These are phyloP conservation scores for Pteronotus mesoamericanus DNA, from an alignment of 2,797 vertebrate genomes.

Conservation along the genomic window DNA sequence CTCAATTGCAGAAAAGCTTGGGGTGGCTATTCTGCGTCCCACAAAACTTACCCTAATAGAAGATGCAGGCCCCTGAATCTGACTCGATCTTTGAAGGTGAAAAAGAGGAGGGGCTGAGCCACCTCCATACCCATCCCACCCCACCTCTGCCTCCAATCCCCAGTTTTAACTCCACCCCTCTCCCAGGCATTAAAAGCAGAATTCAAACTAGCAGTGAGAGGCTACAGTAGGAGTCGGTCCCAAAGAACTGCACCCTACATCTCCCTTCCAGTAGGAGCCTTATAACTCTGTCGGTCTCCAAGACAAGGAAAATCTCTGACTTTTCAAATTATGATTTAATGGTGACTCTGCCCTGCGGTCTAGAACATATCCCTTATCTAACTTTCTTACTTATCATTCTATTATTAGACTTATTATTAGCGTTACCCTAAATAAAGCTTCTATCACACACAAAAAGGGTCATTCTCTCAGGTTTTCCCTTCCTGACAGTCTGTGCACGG, in stretches of 20 bases:
- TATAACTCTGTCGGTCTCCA: background rate
- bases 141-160: background rate
- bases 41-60: background rate
- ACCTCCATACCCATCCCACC: background rate
- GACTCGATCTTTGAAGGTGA: conserved; percentile 21
- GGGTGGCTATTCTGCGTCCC: background rate
- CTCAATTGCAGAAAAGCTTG: background rate
- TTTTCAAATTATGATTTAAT: background rate
- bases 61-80: background rate
- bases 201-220: background rate
- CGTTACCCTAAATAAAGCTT: background rate
- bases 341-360: background rate
- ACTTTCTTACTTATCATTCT: background rate
- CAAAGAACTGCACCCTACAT: background rate
- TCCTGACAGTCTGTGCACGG: background rate
- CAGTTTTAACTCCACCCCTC: background rate
- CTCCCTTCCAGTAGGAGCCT: background rate
- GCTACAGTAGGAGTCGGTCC: background rate
- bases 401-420: background rate
- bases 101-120: background rate
- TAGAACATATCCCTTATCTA: background rate
- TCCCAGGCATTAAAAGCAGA: background rate
- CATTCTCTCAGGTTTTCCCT: background rate
- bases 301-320: conserved; percentile 14
- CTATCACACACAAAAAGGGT: background rate